Conservation (phyloP, 1,140 invertebrate species). For the Pentalonia nigronervosa region DNA sequence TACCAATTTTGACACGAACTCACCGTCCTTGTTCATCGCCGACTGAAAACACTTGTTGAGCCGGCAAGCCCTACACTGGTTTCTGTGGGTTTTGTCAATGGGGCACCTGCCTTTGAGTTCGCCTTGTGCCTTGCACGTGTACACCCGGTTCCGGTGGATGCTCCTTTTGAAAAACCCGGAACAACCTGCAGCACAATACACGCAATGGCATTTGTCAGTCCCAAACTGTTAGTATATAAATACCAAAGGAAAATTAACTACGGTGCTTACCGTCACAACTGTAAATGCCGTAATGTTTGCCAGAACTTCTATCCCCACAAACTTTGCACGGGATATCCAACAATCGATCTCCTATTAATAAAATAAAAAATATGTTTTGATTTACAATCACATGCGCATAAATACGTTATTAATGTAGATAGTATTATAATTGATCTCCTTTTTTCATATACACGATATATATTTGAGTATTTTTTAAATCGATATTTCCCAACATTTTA, state of each 20-base stretch:
- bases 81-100: slow-evolving; percentile 95
- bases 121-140: slow-evolving; percentile 95
- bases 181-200: slow-evolving; percentile 73
- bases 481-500: too few relatives aligned
- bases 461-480: neutral
- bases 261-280: slow-evolving; percentile 88
- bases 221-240: too few relatives aligned
- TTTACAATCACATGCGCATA: neutral
- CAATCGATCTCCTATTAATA: slow-evolving; percentile 82
- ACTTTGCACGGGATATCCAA: slow-evolving; percentile 96
- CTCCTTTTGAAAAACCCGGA: slow-evolving; percentile 97
- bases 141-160: slow-evolving; percentile 93
- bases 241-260: neutral
- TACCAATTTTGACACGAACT: slow-evolving; percentile 65
- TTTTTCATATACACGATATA: neutral
- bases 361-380: slow-evolving; percentile 58
- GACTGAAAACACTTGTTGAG: slow-evolving; percentile 96
- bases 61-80: slow-evolving; percentile 95
- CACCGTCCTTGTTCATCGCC: slow-evolving; percentile 99
- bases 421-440: neutral
- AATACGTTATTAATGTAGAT: neutral
- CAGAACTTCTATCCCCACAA: slow-evolving; percentile 94
- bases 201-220: neutral
- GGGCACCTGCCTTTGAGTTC: slow-evolving; percentile 91
- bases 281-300: slow-evolving; percentile 97